A percentile compares a stretch with the other conserved stretches of the same genome.
Evolutionary conservation across 2,113 vertebrate species (phyloP).

Genomic region (Sorex araneus): DNA sequence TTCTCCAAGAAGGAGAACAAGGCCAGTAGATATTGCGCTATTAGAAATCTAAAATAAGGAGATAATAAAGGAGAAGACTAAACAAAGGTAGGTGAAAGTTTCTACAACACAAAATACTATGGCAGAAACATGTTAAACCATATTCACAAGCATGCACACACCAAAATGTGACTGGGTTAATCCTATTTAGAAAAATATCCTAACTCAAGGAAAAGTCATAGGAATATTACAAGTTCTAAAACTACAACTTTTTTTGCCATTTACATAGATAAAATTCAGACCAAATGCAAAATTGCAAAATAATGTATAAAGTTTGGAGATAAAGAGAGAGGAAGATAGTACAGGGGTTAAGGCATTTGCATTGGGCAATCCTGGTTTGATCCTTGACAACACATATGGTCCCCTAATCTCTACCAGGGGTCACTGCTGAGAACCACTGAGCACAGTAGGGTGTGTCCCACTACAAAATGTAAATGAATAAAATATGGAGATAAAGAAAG

Average conservation of each 20-base stretch:
- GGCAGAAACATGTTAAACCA: background rate
- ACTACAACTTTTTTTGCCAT: background rate
- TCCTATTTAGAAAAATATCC: background rate
- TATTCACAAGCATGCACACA: background rate
- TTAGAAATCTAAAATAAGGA: background rate
- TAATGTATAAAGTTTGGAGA: background rate
- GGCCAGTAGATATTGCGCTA: no score
- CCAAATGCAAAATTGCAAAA: background rate
- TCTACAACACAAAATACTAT: background rate
- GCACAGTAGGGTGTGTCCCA: no score
- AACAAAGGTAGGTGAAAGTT: background rate
- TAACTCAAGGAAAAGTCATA: background rate
- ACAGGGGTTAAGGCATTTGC: no score
- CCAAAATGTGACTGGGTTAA: conserved; percentile 28
- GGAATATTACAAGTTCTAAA: background rate
- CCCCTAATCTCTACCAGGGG: no score
- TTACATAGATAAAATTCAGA: background rate
- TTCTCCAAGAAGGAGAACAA: no score
- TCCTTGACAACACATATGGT: no score
- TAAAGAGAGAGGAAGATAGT: background rate
- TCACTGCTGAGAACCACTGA: no score
- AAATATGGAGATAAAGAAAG: background rate
- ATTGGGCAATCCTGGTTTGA: no score
- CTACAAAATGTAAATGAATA: background rate
- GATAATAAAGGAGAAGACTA: background rate